Evolutionary conservation across 2,113 vertebrate genomes (phyloP).

Genomic region (Zeus faber): DNA sequence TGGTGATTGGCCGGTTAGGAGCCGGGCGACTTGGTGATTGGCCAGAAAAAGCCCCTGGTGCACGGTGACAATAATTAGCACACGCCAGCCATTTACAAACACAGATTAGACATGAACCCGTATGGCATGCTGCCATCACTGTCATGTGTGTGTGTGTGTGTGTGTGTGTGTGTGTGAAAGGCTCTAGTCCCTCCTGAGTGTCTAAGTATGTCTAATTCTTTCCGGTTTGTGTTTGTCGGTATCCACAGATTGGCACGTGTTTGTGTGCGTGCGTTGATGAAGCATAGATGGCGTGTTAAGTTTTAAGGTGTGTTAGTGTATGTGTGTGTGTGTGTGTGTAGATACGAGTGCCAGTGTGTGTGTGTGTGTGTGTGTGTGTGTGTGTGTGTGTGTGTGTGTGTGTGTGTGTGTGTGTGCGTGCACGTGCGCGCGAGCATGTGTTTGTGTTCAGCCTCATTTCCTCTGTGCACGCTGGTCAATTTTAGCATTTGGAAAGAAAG

Average conservation of each 20-base stretch:
- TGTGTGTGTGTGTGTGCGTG: not conserved
- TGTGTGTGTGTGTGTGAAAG: conserved; percentile 53
- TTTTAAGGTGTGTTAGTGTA: conserved; percentile 46
- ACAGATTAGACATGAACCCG: conserved; percentile 82
- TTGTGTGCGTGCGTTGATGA: conserved; percentile 37
- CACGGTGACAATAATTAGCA: conserved; percentile 93
- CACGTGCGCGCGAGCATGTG: conserved; percentile 8
- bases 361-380: conserved; percentile 13
- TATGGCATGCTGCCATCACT: conserved; percentile 86
- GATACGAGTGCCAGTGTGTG: too few relatives aligned
- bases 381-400: not conserved
- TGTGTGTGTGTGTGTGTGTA: conserved; percentile 53
- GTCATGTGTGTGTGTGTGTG: conserved; percentile 45
- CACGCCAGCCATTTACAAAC: conserved; percentile 95
- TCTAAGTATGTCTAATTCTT: conserved; percentile 48
- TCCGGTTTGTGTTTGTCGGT: conserved; percentile 30
- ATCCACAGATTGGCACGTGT: conserved; percentile 52
- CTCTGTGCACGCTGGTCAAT: conserved; percentile 67
- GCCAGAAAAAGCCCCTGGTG: conserved; percentile 66
- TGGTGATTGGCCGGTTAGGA: conserved; percentile 65
- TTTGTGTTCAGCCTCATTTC: conserved; percentile 67
- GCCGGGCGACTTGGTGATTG: conserved; percentile 68
- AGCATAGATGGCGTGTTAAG: too few relatives aligned
- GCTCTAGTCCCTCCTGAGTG: conserved; percentile 41
- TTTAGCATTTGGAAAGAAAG: conserved; percentile 65